Conservation (phyloP, 1,140 invertebrate genomes). For the Dendrolimus punctatus region DNA sequence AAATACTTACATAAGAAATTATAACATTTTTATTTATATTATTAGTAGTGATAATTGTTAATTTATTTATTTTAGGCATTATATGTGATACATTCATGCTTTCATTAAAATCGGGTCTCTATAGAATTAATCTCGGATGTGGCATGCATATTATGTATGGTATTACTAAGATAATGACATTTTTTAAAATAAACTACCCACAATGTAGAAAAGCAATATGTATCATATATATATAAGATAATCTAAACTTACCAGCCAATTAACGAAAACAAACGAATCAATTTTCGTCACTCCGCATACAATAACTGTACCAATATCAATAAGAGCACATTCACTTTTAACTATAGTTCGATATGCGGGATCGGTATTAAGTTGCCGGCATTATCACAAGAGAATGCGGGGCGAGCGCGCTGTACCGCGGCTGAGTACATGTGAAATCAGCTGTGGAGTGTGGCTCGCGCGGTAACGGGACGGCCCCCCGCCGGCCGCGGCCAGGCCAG, state of each 20-base stretch:
- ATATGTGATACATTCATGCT: too few relatives aligned
- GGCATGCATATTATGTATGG: too few relatives aligned
- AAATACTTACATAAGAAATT: too few relatives aligned
- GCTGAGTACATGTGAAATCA: constrained; percentile 60
- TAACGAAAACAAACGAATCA: background rate
- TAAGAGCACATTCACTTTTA: constrained; percentile 31
- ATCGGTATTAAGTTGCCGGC: constrained; percentile 30
- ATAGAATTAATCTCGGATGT: too few relatives aligned
- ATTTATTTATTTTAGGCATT: too few relatives aligned
- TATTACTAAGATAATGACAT: too few relatives aligned
- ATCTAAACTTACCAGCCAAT: constrained; percentile 19
- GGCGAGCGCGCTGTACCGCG: constrained; percentile 33
- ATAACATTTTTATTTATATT: too few relatives aligned
- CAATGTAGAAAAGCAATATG: too few relatives aligned
- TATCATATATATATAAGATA: background rate
- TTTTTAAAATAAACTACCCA: too few relatives aligned
- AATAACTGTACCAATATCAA: constrained; percentile 5
- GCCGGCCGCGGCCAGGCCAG: constrained; percentile 12
- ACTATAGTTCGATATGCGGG: constrained; percentile 19
- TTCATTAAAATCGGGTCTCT: too few relatives aligned
- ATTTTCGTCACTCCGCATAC: background rate
- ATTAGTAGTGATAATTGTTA: too few relatives aligned
- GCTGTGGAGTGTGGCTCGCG: constrained; percentile 33
- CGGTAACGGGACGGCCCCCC: constrained; percentile 38
- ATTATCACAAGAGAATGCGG: constrained; percentile 32